Conservation (phyloP, 2,113 vertebrate species). For the Pteropus alecto region DNA sequence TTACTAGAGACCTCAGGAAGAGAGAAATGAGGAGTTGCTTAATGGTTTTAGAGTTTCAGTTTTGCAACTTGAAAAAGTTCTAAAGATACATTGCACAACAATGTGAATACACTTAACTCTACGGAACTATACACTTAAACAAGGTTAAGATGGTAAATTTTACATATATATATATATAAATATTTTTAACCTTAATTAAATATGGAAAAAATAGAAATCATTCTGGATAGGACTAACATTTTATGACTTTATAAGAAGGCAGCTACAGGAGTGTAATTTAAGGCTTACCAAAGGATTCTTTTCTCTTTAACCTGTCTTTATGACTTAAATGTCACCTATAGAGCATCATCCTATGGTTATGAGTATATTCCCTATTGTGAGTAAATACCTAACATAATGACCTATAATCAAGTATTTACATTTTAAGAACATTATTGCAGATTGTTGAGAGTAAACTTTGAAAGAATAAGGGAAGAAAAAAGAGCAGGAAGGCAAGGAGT, state of each 20-base stretch:
- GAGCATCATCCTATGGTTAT: background rate
- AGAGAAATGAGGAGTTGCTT: background rate
- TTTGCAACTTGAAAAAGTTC: background rate
- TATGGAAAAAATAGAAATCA: background rate
- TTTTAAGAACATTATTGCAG: background rate
- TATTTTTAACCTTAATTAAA: background rate
- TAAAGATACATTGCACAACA: background rate
- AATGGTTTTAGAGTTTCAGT: background rate
- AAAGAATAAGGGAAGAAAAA: background rate
- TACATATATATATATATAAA: background rate
- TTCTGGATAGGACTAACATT: background rate
- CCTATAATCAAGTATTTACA: background rate
- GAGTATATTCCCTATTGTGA: background rate
- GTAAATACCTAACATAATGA: slow-evolving; percentile 7
- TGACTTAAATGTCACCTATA: background rate
- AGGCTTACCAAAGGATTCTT: background rate
- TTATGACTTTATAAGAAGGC: background rate
- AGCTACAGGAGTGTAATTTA: background rate
- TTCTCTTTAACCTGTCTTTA: background rate
- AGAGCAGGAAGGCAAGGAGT: background rate
- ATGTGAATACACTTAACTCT: background rate
- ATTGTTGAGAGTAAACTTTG: background rate
- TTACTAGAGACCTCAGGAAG: background rate
- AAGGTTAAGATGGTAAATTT: background rate
- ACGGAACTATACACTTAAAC: background rate